A percentile compares a stretch with the other conserved stretches of the same genome.
phyloP scores from a whole-genome alignment of 2,888 invertebrate genomes.

The Drosophila neoperkinsi region DNA sequence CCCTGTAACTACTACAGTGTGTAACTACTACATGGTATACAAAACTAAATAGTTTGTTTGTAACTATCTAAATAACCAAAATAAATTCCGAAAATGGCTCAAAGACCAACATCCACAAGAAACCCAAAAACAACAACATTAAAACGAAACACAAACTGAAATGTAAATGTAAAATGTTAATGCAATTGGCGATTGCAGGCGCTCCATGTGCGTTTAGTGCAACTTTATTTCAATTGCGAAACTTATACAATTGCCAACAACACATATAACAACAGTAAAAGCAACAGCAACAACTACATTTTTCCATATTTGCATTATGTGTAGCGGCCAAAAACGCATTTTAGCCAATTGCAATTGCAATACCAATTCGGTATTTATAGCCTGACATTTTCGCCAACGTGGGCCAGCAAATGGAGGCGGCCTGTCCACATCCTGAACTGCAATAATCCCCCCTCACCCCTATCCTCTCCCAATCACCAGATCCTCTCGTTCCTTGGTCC shows the following conservation, averaged over 20 bases:
- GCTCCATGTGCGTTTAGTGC: constrained; percentile 69
- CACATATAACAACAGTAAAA: constrained; percentile 24
- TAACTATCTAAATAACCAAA: constrained; percentile 1
- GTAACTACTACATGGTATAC: constrained; percentile 16
- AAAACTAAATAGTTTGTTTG: neutral
- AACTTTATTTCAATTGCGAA: constrained; percentile 76
- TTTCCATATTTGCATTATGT: constrained; percentile 78
- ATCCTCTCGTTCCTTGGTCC: constrained; percentile 8
- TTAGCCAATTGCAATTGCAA: constrained; percentile 71
- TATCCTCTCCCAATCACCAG: neutral
- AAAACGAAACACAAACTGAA: constrained; percentile 31
- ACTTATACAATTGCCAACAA: constrained; percentile 53
- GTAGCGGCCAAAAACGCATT: constrained; percentile 71
- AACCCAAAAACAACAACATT: constrained; percentile 7
- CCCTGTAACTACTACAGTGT: too few relatives aligned
- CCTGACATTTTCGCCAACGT: constrained; percentile 77
- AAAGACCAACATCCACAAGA: constrained; percentile 19
- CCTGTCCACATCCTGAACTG: constrained; percentile 11
- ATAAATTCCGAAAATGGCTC: constrained; percentile 2
- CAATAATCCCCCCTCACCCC: neutral
- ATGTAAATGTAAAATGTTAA: constrained; percentile 52
- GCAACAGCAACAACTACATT: constrained; percentile 23
- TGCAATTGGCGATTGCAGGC: constrained; percentile 44
- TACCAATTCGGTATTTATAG: constrained; percentile 79
- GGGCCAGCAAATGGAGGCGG: constrained; percentile 40